Conservation (phyloP, 2,888 invertebrate genomes). For the Eurois occulta region DNA sequence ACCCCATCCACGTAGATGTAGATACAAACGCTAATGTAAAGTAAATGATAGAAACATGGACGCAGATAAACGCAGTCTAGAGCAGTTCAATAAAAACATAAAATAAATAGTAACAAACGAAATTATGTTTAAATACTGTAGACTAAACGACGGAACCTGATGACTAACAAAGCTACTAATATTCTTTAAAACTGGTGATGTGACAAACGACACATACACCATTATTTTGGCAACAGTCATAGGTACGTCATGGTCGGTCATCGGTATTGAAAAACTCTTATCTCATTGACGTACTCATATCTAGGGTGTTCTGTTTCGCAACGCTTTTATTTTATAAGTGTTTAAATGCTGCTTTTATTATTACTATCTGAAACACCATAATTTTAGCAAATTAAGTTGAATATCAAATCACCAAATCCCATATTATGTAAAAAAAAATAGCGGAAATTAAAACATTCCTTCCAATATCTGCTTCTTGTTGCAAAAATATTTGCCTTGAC, state of each 20-base stretch:
- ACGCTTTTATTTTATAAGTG: neutral
- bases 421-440: neutral
- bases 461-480: neutral
- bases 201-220: conserved; percentile 51
- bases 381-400: conserved; percentile 4
- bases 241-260: conserved; percentile 68
- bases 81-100: conserved; percentile 21
- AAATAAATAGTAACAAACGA: conserved; percentile 15
- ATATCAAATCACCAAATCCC: neutral
- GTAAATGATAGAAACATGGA: conserved; percentile 14
- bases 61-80: conserved; percentile 23
- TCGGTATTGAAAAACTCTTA: conserved; percentile 65
- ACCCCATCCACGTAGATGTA: neutral
- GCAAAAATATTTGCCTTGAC: neutral
- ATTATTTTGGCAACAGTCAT: conserved; percentile 61
- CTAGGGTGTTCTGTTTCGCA: conserved; percentile 34
- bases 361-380: neutral
- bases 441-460: neutral
- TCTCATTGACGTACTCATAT: conserved; percentile 53
- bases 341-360: conserved; percentile 2
- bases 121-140: conserved; percentile 9
- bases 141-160: conserved; percentile 34
- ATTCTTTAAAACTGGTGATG: conserved; percentile 52
- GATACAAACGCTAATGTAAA: neutral
- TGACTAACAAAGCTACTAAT: conserved; percentile 40